These are phyloP conservation scores for Manis javanica DNA, from an alignment of 2,797 vertebrate species.

Conservation along the genomic window DNA sequence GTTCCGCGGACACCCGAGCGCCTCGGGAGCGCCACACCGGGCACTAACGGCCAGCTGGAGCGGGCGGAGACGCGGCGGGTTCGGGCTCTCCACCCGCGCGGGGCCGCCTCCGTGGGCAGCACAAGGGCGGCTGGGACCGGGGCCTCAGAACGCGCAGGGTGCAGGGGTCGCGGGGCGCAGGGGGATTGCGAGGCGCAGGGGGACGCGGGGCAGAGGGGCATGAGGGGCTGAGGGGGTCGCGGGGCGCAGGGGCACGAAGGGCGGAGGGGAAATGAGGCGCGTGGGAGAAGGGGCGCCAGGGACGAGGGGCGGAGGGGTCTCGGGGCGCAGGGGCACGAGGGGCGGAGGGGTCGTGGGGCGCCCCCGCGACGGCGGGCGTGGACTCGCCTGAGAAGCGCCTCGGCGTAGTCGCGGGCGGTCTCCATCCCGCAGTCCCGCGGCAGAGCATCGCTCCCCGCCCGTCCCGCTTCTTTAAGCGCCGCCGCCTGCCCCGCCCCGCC, in stretches of 20 bases:
- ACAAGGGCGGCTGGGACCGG: background rate
- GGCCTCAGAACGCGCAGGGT: background rate
- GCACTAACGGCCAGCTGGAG: background rate
- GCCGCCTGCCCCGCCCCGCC: background rate
- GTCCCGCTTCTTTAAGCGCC: background rate
- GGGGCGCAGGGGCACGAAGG: background rate
- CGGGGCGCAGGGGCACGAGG: too few relatives aligned
- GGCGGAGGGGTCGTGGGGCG: background rate
- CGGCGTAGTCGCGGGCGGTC: slow-evolving; percentile 64
- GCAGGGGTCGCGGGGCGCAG: background rate
- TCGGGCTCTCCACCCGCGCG: fast-evolving
- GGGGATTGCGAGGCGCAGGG: background rate
- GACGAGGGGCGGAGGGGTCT: too few relatives aligned
- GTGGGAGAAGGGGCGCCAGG: background rate
- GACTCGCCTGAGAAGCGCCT: slow-evolving; percentile 84
- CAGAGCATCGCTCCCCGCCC: fast-evolving
- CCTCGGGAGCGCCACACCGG: background rate
- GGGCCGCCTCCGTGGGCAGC: background rate
- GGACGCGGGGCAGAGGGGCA: too few relatives aligned
- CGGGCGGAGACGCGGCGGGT: background rate
- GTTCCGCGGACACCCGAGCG: background rate
- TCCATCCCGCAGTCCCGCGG: slow-evolving; percentile 72
- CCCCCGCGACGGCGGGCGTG: fast-evolving
- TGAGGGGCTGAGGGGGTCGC: background rate
- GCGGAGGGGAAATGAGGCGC: background rate